Evolutionary conservation across 2,113 vertebrate genomes (phyloP).

Genomic region (Halcyon malimbica): DNA sequence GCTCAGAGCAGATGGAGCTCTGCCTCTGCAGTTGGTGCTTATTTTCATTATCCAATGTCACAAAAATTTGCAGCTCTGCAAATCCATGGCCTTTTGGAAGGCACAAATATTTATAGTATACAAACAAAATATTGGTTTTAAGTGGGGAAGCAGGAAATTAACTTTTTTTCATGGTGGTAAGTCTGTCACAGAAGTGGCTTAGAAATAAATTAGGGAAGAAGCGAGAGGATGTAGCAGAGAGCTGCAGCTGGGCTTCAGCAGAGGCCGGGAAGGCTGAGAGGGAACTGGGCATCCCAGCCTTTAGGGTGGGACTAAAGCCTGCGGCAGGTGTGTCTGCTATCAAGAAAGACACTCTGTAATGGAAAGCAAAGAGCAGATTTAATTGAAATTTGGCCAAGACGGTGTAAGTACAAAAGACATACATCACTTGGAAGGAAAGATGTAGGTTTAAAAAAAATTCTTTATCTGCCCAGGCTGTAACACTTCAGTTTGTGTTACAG

Average conservation of each 20-base stretch:
- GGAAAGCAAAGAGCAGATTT: neutral
- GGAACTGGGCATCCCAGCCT: neutral
- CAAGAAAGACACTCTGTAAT: neutral
- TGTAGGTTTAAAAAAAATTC: neutral
- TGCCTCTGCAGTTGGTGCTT: neutral
- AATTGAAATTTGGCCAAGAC: neutral
- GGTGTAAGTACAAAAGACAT: neutral
- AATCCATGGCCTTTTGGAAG: neutral
- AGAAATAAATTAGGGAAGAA: neutral
- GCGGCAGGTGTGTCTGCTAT: neutral
- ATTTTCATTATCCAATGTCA: fast-evolving
- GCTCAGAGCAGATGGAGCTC: neutral
- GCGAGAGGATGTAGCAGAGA: neutral
- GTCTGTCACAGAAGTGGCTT: neutral
- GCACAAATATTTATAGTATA: neutral
- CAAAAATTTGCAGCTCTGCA: neutral
- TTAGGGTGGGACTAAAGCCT: neutral
- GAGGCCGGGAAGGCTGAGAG: neutral
- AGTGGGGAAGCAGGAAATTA: neutral
- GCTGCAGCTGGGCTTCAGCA: neutral
- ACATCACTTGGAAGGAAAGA: neutral
- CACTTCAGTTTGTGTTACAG: neutral
- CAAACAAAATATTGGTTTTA: neutral
- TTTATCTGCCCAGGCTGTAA: neutral
- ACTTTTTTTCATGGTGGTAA: neutral